Evolutionary conservation across 2,888 invertebrate genomes (phyloP).

Genomic region (Hypomecis atomaria): DNA sequence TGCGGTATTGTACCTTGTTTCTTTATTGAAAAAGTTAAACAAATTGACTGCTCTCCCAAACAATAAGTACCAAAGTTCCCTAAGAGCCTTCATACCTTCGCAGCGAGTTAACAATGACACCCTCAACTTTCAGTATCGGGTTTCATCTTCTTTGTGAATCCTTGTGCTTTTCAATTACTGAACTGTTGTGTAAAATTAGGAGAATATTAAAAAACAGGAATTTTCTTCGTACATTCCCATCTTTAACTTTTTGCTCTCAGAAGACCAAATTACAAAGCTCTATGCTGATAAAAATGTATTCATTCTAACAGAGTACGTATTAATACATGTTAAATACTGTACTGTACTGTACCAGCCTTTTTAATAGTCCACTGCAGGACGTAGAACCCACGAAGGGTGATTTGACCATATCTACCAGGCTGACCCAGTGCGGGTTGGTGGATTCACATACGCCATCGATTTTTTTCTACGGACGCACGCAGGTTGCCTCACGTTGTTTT

Average conservation of each 20-base stretch:
- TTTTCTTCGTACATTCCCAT: background rate
- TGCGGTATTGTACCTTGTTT: slow-evolving; percentile 9
- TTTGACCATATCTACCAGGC: too few relatives aligned
- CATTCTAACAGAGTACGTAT: background rate
- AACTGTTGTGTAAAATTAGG: slow-evolving; percentile 1
- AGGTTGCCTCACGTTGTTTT: too few relatives aligned
- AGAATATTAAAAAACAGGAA: background rate
- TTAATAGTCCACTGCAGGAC: too few relatives aligned
- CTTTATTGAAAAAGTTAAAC: slow-evolving; percentile 28
- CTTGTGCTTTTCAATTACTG: slow-evolving; percentile 16
- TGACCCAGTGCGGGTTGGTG: too few relatives aligned
- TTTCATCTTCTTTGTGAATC: slow-evolving; percentile 22
- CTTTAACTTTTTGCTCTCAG: too few relatives aligned
- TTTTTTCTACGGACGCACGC: too few relatives aligned
- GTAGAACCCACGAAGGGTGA: too few relatives aligned
- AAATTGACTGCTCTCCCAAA: slow-evolving; percentile 22
- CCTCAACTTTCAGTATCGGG: slow-evolving; percentile 18
- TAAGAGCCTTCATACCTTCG: slow-evolving; percentile 21
- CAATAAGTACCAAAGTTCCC: slow-evolving; percentile 25
- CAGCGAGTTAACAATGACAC: slow-evolving; percentile 27
- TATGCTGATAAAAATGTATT: too few relatives aligned
- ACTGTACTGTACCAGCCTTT: slow-evolving; percentile 3
- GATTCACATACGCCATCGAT: too few relatives aligned
- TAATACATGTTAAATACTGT: background rate
- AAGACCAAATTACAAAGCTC: too few relatives aligned